Conservation (phyloP, 2,797 vertebrate species). For the Novumbra hubbsi region DNA sequence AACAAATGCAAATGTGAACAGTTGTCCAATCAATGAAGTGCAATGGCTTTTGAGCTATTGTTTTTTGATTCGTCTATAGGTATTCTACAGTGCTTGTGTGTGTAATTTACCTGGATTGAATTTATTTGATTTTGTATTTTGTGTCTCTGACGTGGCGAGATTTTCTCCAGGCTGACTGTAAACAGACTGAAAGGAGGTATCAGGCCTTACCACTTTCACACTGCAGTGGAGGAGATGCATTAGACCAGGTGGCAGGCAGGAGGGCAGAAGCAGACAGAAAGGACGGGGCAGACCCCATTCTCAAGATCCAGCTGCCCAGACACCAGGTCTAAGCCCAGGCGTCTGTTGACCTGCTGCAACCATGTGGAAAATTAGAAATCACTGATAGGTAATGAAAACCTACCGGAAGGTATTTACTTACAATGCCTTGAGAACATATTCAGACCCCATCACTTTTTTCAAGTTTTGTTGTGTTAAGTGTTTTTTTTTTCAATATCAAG, state of each 20-base stretch:
- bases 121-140: not conserved
- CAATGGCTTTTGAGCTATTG: not conserved
- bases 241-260: not conserved
- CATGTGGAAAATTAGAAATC: constrained; percentile 25
- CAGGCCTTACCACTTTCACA: constrained; percentile 24
- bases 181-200: constrained; percentile 32
- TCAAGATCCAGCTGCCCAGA: not conserved
- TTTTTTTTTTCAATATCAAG: too few species aligned
- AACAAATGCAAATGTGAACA: not conserved
- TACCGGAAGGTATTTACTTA: too few species aligned
- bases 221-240: constrained; percentile 4
- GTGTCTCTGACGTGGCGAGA: constrained; percentile 15
- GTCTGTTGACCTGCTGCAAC: constrained; percentile 25
- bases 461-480: too few species aligned
- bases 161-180: constrained; percentile 24
- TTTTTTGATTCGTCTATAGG: not conserved
- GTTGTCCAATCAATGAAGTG: constrained; percentile 1
- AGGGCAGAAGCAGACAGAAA: constrained; percentile 17
- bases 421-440: too few species aligned
- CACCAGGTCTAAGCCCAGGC: constrained; percentile 4
- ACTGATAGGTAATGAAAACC: not conserved
- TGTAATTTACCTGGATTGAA: not conserved
- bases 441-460: too few species aligned
- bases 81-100: not conserved
- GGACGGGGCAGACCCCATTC: constrained; percentile 12